phyloP scores from a whole-genome alignment of 1,140 invertebrate genomes.

The Akabosia matsudoensis region DNA sequence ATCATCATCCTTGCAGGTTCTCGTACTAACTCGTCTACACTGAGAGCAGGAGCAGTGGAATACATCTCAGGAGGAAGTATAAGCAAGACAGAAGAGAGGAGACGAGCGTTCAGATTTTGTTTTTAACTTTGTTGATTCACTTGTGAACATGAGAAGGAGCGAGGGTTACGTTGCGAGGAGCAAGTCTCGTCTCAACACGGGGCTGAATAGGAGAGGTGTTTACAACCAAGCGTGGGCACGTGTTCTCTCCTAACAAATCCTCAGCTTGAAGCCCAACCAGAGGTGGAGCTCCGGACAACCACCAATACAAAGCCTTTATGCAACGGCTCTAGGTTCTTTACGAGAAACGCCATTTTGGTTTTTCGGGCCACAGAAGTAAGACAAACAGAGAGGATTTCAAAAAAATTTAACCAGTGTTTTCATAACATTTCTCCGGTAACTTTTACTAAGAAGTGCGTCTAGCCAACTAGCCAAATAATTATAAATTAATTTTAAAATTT shows the following conservation, averaged over 20 bases:
- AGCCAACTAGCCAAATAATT: neutral
- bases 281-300: neutral
- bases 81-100: too few species aligned
- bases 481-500: too few species aligned
- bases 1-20: neutral
- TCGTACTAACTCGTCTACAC: too few species aligned
- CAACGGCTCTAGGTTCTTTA: conserved; percentile 28
- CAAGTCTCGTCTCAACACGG: too few species aligned
- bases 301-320: conserved; percentile 22
- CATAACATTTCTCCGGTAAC: conserved; percentile 17
- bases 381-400: conserved; percentile 26
- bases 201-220: conserved; percentile 3
- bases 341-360: conserved; percentile 37
- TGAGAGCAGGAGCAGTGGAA: too few species aligned
- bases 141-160: neutral
- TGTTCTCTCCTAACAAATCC: conserved; percentile 6
- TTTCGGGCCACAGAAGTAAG: conserved; percentile 34
- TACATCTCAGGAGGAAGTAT: too few species aligned
- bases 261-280: neutral
- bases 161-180: neutral
- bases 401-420: conserved; percentile 19
- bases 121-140: too few species aligned
- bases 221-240: conserved; percentile 35
- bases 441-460: neutral
- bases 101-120: too few species aligned